Conservation (phyloP, 2,888 invertebrate species). For the Tachina fera region DNA sequence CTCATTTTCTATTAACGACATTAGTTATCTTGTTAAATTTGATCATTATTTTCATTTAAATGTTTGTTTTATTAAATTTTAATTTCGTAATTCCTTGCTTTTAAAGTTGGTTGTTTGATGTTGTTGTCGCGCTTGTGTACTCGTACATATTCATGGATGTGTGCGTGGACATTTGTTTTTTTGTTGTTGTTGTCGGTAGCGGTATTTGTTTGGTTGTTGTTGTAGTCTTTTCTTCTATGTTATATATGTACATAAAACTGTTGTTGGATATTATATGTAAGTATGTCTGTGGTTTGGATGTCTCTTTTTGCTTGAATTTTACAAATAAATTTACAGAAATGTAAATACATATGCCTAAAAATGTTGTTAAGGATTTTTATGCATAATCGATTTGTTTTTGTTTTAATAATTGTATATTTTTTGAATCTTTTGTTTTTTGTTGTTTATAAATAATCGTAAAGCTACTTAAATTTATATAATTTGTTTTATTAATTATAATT, state of each 20-base stretch:
- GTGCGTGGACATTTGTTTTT: slow-evolving; percentile 10
- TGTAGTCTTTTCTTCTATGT: too few relatives aligned
- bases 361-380: slow-evolving; percentile 65
- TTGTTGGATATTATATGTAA: too few relatives aligned
- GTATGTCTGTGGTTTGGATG: background rate
- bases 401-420: slow-evolving; percentile 72
- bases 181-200: background rate
- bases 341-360: slow-evolving; percentile 71
- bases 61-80: slow-evolving; percentile 54
- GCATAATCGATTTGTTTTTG: slow-evolving; percentile 65
- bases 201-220: slow-evolving; percentile 2
- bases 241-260: too few relatives aligned
- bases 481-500: slow-evolving; percentile 65
- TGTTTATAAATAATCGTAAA: slow-evolving; percentile 75
- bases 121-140: slow-evolving; percentile 13
- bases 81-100: slow-evolving; percentile 51
- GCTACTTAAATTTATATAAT: slow-evolving; percentile 73
- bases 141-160: slow-evolving; percentile 26
- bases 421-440: slow-evolving; percentile 70
- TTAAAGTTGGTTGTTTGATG: slow-evolving; percentile 37
- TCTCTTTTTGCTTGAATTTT: slow-evolving; percentile 51
- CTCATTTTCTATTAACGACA: slow-evolving; percentile 10
- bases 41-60: slow-evolving; percentile 40
- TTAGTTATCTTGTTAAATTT: slow-evolving; percentile 31
- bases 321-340: slow-evolving; percentile 71